Conservation (phyloP, 2,888 invertebrate genomes). For the Lasioglossum oenotherae region DNA sequence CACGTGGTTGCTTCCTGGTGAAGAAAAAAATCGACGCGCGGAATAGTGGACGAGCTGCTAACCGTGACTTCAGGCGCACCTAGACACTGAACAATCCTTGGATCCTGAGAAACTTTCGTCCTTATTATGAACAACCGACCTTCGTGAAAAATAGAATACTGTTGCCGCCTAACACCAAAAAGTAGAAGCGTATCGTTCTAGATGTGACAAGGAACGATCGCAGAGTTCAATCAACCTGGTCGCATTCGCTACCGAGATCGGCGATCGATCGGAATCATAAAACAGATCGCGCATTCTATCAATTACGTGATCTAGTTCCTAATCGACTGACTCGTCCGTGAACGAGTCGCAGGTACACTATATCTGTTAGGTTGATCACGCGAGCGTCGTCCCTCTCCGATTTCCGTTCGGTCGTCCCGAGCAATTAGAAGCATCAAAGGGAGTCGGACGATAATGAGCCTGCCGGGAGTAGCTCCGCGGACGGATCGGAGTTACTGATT, state of each 20-base stretch:
- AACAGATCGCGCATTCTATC: conserved; percentile 34
- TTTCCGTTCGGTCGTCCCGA: conserved; percentile 45
- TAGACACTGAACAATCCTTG: background rate
- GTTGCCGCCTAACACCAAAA: background rate
- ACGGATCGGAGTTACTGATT: conserved; percentile 69
- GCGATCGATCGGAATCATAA: conserved; percentile 15
- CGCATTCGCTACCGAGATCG: background rate
- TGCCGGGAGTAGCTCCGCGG: conserved; percentile 35
- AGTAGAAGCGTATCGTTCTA: background rate
- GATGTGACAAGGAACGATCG: background rate
- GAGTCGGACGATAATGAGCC: conserved; percentile 62
- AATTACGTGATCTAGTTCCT: conserved; percentile 28
- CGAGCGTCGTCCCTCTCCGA: conserved; percentile 17
- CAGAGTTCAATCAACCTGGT: background rate
- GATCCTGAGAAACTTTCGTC: background rate
- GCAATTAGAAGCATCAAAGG: conserved; percentile 65
- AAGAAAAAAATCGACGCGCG: background rate
- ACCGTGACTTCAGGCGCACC: background rate
- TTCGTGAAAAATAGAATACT: background rate
- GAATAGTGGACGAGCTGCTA: background rate
- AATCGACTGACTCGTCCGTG: conserved; percentile 38
- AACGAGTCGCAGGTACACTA: background rate
- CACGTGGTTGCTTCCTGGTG: background rate
- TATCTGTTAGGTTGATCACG: conserved; percentile 54
- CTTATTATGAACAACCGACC: background rate